Percentiles rank a stretch among this genome's conserved stretches.
phyloP scores from a whole-genome alignment of 1,140 invertebrate species.

The Heliothis subflexa region DNA sequence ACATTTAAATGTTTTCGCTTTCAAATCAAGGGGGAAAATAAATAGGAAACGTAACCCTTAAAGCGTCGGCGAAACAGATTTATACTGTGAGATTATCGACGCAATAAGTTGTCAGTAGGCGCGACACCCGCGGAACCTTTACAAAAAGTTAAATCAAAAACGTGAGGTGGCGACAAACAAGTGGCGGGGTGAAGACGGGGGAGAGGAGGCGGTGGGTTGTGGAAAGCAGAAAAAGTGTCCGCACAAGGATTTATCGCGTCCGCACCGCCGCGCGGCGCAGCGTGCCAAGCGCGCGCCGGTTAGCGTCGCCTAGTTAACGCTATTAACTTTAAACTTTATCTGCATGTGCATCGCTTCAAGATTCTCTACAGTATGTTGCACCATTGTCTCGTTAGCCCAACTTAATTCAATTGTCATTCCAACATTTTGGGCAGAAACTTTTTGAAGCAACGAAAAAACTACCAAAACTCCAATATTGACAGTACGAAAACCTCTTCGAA shows the following conservation, averaged over 20 bases:
- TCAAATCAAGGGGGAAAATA: constrained; percentile 24
- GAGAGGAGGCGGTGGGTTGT: constrained; percentile 11
- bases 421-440: neutral
- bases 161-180: constrained; percentile 64
- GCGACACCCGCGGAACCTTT: constrained; percentile 50
- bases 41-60: constrained; percentile 34
- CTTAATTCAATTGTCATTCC: neutral
- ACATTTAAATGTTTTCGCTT: constrained; percentile 10
- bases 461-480: too few species aligned
- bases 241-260: constrained; percentile 64
- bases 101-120: constrained; percentile 56
- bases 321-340: constrained; percentile 39
- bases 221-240: constrained; percentile 52
- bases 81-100: constrained; percentile 59
- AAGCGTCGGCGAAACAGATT: constrained; percentile 45
- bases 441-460: neutral
- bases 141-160: constrained; percentile 72
- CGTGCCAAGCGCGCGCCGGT: constrained; percentile 12
- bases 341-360: constrained; percentile 32
- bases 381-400: constrained; percentile 10
- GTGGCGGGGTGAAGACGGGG: neutral
- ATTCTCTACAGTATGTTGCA: constrained; percentile 10
- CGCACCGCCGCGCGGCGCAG: constrained; percentile 48
- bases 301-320: constrained; percentile 21
- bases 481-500: neutral